Conservation (phyloP, 2,888 invertebrate species). For the Agrochola lota region DNA sequence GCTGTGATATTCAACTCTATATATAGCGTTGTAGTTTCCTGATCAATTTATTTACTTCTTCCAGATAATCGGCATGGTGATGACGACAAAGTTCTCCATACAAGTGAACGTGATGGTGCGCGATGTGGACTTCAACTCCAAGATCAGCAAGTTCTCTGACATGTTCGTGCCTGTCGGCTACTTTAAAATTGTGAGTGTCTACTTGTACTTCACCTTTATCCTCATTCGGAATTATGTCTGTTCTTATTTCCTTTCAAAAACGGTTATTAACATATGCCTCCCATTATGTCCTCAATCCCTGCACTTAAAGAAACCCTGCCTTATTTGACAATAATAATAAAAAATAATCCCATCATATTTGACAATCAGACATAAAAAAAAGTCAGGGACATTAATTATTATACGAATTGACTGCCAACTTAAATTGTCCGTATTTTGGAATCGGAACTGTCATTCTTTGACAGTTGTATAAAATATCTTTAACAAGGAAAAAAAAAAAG, state of each 20-base stretch:
- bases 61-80: slow-evolving; percentile 91
- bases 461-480: too few species aligned
- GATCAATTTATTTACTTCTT: background rate
- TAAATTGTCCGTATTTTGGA: too few species aligned
- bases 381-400: too few species aligned
- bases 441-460: too few species aligned
- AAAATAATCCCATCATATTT: too few species aligned
- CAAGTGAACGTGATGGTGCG: slow-evolving; percentile 93
- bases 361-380: too few species aligned
- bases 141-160: slow-evolving; percentile 90
- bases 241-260: background rate
- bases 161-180: slow-evolving; percentile 92
- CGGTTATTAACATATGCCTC: too few species aligned
- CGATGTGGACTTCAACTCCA: slow-evolving; percentile 90
- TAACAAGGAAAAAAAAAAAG: too few species aligned
- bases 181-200: slow-evolving; percentile 91
- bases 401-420: too few species aligned
- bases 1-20: background rate
- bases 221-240: too few species aligned
- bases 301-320: too few species aligned
- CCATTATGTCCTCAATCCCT: background rate
- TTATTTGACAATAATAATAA: too few species aligned
- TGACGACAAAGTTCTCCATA: slow-evolving; percentile 91
- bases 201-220: background rate
- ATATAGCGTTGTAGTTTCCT: background rate